Evolutionary conservation across 2,797 vertebrate genomes (phyloP), one percentile per base, ranked within the genome.

Genomic region (Cynopterus sphinx): DNA sequence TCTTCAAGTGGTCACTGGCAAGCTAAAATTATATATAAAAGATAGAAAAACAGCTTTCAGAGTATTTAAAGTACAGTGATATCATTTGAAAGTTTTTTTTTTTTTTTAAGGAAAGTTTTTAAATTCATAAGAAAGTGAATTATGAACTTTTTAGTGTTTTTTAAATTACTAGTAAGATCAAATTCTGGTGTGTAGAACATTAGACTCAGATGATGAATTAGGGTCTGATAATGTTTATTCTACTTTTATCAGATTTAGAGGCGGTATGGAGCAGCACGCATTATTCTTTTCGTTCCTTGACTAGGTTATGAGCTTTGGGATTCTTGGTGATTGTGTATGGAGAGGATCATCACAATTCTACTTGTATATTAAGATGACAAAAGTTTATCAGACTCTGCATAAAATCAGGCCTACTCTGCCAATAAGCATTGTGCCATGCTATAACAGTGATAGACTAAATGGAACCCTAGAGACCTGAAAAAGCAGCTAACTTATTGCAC

Each of bases 101-200:
- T 94, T 79, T 65, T 95, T 92, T 92, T 21, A 55, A 88, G 43
- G 67, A 36, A 74, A 75, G 41, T 71, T 74, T 89, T 78, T 95
- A 83, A 79, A 82, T 61, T 75, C 94, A 55, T 33, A 36, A 90
- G 39, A 5, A 87, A 90, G 26, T 93, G 0, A 94, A 46, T 73
- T 95, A 70, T 28, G 87, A 67, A 71, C 46, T 41, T 73, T 87
- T 28, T 73, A 86, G 67, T 90, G 33, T 1, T 96, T 53, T 67
- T 93, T 55, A 79, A 71, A 94, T 97, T 94, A 68, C 33, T 28
- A 61, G 33, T 88, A 67, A 87, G 82, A 46, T 46, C 9, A 21
- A 73, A 70, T 79, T 91, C 55, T 87, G 36, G 24, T 57, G 3
- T 15, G 8, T 88, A 9, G 51, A 71, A 11, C 65, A 3, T 94